phyloP scores from a whole-genome alignment of 2,888 invertebrate genomes.

The Megamerina dolium region DNA sequence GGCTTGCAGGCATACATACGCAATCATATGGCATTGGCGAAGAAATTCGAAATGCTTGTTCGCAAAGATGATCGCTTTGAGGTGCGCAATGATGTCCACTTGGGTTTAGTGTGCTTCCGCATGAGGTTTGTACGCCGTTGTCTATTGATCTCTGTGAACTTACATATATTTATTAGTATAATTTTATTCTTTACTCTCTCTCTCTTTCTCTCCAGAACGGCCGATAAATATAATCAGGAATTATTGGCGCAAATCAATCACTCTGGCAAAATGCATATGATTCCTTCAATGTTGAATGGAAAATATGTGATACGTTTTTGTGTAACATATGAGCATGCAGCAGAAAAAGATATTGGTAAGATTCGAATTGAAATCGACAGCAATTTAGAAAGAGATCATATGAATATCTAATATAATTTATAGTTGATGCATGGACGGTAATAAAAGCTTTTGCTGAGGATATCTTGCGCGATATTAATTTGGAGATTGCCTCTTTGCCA shows the following conservation, averaged over 20 bases:
- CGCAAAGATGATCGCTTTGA: constrained; percentile 66
- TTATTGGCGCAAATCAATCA: constrained; percentile 74
- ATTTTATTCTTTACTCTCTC: neutral
- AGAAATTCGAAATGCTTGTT: constrained; percentile 66
- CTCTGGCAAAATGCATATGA: constrained; percentile 80
- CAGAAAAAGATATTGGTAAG: constrained; percentile 60
- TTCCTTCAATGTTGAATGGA: constrained; percentile 70
- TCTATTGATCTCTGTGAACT: neutral
- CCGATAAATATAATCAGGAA: constrained; percentile 68
- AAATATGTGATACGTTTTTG: constrained; percentile 75
- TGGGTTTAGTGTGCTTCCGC: constrained; percentile 75
- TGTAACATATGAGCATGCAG: constrained; percentile 72
- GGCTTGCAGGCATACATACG: constrained; percentile 80
- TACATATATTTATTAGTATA: neutral
- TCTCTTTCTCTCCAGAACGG: constrained; percentile 49
- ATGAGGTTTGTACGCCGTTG: constrained; percentile 47
- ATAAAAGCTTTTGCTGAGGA: constrained; percentile 58
- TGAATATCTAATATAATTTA: too few relatives aligned
- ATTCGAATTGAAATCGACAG: too few relatives aligned
- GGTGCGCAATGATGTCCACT: constrained; percentile 66
- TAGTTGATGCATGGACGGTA: constrained; percentile 59
- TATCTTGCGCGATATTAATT: constrained; percentile 48
- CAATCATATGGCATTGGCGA: constrained; percentile 72
- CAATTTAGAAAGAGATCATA: too few relatives aligned
- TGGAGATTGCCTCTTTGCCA: constrained; percentile 34